Evolutionary conservation across 2,797 vertebrate genomes (phyloP).

Genomic region (Tenualosa ilisha): DNA sequence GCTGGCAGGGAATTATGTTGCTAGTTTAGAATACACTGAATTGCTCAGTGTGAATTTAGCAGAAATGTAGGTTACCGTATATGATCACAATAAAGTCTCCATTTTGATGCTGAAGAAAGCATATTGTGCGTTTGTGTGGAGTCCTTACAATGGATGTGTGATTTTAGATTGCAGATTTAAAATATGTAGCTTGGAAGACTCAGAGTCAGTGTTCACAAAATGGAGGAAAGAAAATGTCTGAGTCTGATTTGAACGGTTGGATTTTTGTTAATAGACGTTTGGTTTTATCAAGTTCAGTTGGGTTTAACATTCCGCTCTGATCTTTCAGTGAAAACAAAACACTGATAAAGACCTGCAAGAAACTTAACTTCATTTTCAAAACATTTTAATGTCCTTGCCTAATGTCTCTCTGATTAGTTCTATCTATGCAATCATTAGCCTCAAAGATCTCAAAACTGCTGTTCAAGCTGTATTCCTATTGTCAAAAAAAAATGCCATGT

Average conservation of each 20-base stretch:
- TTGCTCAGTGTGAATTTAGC: not conserved
- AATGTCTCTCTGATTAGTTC: not conserved
- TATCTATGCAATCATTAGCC: not conserved
- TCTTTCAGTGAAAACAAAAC: not conserved
- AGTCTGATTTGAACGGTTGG: not conserved
- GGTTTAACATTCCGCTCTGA: not conserved
- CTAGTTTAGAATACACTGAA: constrained; percentile 8
- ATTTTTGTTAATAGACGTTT: not conserved
- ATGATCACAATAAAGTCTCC: not conserved
- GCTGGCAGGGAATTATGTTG: constrained; percentile 46
- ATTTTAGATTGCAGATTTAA: not conserved
- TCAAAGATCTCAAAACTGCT: not conserved
- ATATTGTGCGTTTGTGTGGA: not conserved
- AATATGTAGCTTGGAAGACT: not conserved
- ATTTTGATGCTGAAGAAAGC: constrained; percentile 14
- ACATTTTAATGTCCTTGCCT: not conserved
- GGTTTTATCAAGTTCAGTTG: not conserved
- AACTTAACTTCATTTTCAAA: no score
- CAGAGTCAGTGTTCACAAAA: not conserved
- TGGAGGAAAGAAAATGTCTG: not conserved
- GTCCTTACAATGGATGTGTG: not conserved
- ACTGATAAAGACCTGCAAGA: not conserved
- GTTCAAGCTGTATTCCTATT: not conserved
- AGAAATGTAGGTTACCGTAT: constrained; percentile 16
- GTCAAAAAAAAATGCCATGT: not conserved